Evolutionary conservation across 2,888 invertebrate species (phyloP), one percentile per base, ranked within the genome.

Genomic region (Drosophila austrosaltans): DNA sequence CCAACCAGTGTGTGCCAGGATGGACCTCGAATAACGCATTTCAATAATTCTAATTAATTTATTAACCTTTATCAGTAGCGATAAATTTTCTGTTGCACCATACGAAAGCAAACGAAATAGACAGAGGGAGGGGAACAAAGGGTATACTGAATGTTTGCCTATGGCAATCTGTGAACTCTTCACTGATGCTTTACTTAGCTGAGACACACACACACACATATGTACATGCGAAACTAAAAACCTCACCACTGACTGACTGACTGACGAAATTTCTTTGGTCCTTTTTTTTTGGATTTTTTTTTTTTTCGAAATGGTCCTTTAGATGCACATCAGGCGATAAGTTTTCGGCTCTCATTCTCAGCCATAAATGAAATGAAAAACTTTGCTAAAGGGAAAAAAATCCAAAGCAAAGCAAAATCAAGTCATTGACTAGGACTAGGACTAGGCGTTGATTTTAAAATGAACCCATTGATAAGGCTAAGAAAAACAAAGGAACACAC

Each of bases 11-110:
- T 22, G 53, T 42, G 58, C 70, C 10, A 10, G 20, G 25, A 63
- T 60, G 63, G 20, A 59, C 40, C 67, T 44, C 59, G 39, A 67
- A 66, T 73, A 75, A 81, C 79, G 85, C 91, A 91, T 91, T 91
- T 91, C 91, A 91, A 91, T 91, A 91, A 91, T 91, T 91, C 91
- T 91, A 91, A 91, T 91, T 91, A 91, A 91, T 91, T 91, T 91
- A 91, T 91, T 91, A 91, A 91, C 91, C 91, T 89, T 91, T 91
- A 91, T 91, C 91, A 90, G 83, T 76, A 78, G 77, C 86, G 84
- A 91, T 91, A 91, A 91, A 91, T 91, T 81, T 89, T 48, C 48
- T 3, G 12, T 10, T 10, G 86, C 64, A 60, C 54, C 40, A 48
- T 60, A 53, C 32, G n/a, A 36, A 36, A 42, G 64, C 63, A 40